Evolutionary conservation across 2,113 vertebrate species (phyloP), one percentile per base, ranked within the genome.

Genomic region (Vanacampus margaritifer): DNA sequence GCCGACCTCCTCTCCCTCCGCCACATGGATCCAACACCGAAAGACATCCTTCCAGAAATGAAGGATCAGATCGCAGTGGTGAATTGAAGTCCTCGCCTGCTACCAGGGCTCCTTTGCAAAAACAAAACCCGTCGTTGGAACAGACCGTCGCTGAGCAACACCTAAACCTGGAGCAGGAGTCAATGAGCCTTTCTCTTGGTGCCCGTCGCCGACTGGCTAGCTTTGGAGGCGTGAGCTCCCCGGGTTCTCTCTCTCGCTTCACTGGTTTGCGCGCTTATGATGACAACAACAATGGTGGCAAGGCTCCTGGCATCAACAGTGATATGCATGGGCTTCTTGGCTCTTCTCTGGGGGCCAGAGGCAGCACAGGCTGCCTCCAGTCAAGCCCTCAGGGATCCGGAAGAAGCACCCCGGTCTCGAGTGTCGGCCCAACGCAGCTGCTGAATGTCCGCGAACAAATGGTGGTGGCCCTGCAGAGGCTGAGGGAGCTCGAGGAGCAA

Each of bases 391-490:
- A 94, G 86, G 95, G 93, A 88, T 97, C 95, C 0, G 96, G 96
- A 35, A 88, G 94, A 85, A 92, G 88, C 57, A 95, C 95, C 0
- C 95, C 96, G 0, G 93, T 95, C 63, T 89, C 93, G 12, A 91
- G 93, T 0, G 91, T 95, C 45, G 96, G 95, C 70, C 90, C 95
- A 0, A 78, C 93, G 79, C 95, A 98, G 57, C 89, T 99, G 81
- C 95, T 97, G 63, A 92, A 95, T 71, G 97, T 99, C 81, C 93
- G 97, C 0, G 95, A 98, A 66, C 97, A 98, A 86, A 99, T 99
- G 97, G 94, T 96, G 2, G 73, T 95, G n/a, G 97, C 96, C 4
- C 91, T 99, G 65, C 94, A 95, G 76, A 95, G 91, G 73, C 92
- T 99, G 51, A 98, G 96, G 87, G 95, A 98, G 71, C 90, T 99